A percentile compares a stretch with the other conserved stretches of the same genome.
phyloP scores from a whole-genome alignment of 2,797 vertebrate genomes.

The Anas flavirostris region DNA sequence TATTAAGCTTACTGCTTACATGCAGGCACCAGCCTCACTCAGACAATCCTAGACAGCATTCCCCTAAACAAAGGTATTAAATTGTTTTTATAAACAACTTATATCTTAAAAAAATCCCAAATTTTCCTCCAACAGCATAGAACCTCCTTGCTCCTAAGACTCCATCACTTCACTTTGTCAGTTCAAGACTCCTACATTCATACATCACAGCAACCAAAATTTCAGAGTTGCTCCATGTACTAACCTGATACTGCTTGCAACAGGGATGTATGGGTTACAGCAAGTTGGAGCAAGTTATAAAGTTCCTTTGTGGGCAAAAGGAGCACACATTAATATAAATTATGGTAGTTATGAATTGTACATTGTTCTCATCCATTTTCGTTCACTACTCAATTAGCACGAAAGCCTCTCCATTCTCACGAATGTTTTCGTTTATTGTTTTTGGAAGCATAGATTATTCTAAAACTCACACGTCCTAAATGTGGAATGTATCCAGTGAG shows the following conservation, averaged over 20 bases:
- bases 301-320: not conserved
- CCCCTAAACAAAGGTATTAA: not conserved
- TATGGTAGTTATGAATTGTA: not conserved
- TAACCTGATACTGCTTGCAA: not conserved
- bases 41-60: not conserved
- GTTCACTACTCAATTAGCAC: not conserved
- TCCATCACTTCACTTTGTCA: not conserved
- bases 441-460: conserved; percentile 1
- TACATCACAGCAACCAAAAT: not conserved
- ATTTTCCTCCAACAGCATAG: not conserved
- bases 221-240: not conserved
- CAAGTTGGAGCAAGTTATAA: not conserved
- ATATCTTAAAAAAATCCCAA: not conserved
- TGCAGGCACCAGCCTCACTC: not conserved
- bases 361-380: conserved; percentile 8
- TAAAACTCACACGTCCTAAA: not conserved
- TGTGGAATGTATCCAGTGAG: conserved; percentile 15
- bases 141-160: not conserved
- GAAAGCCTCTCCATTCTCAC: not conserved
- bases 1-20: not conserved
- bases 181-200: not conserved
- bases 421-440: conserved; percentile 45
- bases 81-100: not conserved
- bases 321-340: not conserved
- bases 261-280: not conserved